phyloP scores from a whole-genome alignment of 1,140 invertebrate genomes.

The Onthophagus taurus region DNA sequence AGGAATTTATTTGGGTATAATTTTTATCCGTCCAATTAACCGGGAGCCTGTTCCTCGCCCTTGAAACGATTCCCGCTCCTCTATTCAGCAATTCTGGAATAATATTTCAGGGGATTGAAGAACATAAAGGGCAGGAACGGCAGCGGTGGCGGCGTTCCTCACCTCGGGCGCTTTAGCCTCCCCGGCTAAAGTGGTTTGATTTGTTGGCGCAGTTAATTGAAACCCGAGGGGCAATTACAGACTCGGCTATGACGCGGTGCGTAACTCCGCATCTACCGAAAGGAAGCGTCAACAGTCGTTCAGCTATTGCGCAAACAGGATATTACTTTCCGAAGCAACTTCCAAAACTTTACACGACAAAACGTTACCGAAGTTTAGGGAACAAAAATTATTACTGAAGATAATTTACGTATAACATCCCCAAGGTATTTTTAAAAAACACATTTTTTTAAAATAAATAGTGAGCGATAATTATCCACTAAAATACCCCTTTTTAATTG shows the following conservation, averaged over 20 bases:
- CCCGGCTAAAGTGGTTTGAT: slow-evolving; percentile 39
- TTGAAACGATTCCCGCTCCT: background rate
- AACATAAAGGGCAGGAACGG: slow-evolving; percentile 35
- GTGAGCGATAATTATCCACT: too few species aligned
- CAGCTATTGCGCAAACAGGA: too few species aligned
- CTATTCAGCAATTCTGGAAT: slow-evolving; percentile 34
- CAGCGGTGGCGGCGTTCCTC: slow-evolving; percentile 24
- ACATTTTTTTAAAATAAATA: too few species aligned
- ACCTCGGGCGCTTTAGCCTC: slow-evolving; percentile 22
- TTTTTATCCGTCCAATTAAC: slow-evolving; percentile 38
- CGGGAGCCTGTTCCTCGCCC: background rate
- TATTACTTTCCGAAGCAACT: too few species aligned
- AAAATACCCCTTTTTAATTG: too few species aligned
- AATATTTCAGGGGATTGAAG: slow-evolving; percentile 38
- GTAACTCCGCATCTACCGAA: too few species aligned
- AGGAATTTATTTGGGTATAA: slow-evolving; percentile 27
- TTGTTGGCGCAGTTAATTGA: slow-evolving; percentile 42
- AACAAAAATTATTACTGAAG: too few species aligned
- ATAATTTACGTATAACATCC: too few species aligned
- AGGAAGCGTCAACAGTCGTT: too few species aligned
- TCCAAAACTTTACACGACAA: background rate
- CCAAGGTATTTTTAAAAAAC: too few species aligned
- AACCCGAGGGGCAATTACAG: slow-evolving; percentile 40
- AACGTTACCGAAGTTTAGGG: background rate
- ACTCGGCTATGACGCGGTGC: slow-evolving; percentile 13